phyloP scores from a whole-genome alignment of 1,140 invertebrate genomes.

The Oncopeltus fasciatus region DNA sequence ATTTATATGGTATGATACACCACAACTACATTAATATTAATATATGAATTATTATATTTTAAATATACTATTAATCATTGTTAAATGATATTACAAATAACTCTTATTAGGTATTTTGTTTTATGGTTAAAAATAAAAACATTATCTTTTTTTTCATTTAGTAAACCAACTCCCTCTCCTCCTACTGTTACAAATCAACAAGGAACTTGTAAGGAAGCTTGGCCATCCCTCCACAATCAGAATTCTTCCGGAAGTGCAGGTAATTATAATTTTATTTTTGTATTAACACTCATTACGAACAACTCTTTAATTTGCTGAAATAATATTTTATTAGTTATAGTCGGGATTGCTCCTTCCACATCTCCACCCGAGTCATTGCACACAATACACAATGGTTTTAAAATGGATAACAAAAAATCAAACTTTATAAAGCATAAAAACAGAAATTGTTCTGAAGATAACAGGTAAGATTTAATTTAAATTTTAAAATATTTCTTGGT shows the following conservation, averaged over 20 bases:
- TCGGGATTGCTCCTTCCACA: slow-evolving; percentile 14
- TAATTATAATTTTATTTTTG: not conserved
- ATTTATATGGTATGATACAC: too few relatives aligned
- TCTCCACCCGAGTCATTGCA: slow-evolving; percentile 11
- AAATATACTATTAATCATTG: too few relatives aligned
- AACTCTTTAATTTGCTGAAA: too few relatives aligned
- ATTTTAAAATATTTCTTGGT: too few relatives aligned
- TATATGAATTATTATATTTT: too few relatives aligned
- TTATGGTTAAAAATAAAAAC: too few relatives aligned
- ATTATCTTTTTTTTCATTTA: slow-evolving; percentile 22
- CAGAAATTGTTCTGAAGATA: slow-evolving; percentile 9
- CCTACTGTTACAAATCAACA: slow-evolving; percentile 30
- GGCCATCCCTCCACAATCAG: slow-evolving; percentile 41
- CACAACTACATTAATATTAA: too few relatives aligned
- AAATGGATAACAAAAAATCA: not conserved
- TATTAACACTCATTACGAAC: too few relatives aligned
- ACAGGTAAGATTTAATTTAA: slow-evolving; percentile 4
- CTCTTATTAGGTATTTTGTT: too few relatives aligned
- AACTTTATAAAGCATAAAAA: not conserved
- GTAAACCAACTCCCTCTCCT: slow-evolving; percentile 38
- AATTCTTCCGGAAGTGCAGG: slow-evolving; percentile 1
- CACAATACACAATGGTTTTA: not conserved
- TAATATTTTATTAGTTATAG: slow-evolving; percentile 15
- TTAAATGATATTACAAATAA: too few relatives aligned
- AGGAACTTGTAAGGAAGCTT: slow-evolving; percentile 44